These are phyloP conservation scores for Lochmaea capreae DNA, from an alignment of 2,888 invertebrate genomes.

Conservation along the genomic window DNA sequence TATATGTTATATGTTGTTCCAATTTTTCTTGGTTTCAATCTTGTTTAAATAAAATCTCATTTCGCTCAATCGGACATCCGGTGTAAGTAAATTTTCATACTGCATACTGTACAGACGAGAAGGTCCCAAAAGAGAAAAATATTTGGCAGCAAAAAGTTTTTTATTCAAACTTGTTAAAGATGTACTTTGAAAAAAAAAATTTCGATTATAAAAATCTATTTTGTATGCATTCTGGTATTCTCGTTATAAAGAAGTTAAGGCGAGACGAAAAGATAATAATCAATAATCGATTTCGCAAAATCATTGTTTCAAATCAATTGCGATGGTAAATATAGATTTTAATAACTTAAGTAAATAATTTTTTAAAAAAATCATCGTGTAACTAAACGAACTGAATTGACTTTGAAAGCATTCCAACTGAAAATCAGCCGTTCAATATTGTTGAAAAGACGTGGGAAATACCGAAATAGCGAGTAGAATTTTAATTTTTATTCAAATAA, in stretches of 20 bases:
- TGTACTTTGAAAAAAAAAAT: too few relatives aligned
- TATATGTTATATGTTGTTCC: background rate
- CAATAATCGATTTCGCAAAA: background rate
- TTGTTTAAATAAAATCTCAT: too few relatives aligned
- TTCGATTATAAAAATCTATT: too few relatives aligned
- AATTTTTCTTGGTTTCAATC: background rate
- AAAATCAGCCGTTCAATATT: constrained; percentile 32
- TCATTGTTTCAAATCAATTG: background rate
- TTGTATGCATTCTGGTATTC: too few relatives aligned
- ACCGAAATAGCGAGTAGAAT: constrained; percentile 28
- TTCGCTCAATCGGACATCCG: too few relatives aligned
- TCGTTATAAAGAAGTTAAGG: background rate
- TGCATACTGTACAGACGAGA: too few relatives aligned
- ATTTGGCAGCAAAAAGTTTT: too few relatives aligned
- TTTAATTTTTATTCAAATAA: constrained; percentile 33
- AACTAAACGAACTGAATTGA: constrained; percentile 7
- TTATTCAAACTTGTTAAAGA: too few relatives aligned
- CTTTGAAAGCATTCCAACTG: background rate
- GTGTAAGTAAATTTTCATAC: too few relatives aligned
- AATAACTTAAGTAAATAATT: background rate
- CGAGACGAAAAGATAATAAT: background rate
- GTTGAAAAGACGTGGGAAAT: constrained; percentile 31
- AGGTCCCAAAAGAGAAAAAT: too few relatives aligned
- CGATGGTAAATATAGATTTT: background rate
- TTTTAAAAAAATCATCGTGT: background rate